These are phyloP conservation scores for Sphaerophoria rueppellii DNA, from an alignment of 2,888 invertebrate species.

Conservation along the genomic window DNA sequence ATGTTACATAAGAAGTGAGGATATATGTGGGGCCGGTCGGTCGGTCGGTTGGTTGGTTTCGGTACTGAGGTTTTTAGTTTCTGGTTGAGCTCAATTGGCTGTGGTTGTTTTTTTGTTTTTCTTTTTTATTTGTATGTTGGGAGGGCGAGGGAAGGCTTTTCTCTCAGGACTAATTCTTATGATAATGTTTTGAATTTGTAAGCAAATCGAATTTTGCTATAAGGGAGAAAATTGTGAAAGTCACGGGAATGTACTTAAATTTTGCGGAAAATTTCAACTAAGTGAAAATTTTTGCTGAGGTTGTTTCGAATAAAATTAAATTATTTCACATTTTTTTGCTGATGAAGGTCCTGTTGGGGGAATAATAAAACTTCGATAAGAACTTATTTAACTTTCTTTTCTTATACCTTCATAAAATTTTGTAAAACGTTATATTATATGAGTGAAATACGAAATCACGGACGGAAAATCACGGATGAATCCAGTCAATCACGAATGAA, in stretches of 20 bases:
- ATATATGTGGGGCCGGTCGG: neutral
- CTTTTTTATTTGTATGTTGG: constrained; percentile 2
- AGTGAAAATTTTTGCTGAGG: constrained; percentile 65
- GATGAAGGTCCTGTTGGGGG: neutral
- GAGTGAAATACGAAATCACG: no score
- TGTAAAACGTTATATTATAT: no score
- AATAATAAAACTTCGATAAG: neutral
- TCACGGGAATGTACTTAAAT: constrained; percentile 57
- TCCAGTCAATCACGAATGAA: no score
- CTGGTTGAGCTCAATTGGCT: constrained; percentile 45
- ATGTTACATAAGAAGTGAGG: neutral
- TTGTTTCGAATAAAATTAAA: constrained; percentile 29
- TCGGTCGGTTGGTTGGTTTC: neutral
- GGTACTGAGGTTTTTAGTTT: constrained; percentile 39
- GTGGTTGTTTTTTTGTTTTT: constrained; percentile 21
- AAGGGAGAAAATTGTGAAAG: constrained; percentile 50
- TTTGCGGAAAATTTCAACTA: constrained; percentile 60
- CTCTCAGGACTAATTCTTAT: constrained; percentile 64
- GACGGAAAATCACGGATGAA: no score
- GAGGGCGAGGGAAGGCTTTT: neutral
- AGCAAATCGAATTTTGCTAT: constrained; percentile 10
- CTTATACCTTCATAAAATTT: no score
- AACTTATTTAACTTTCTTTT: neutral
- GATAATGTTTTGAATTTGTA: constrained; percentile 55
- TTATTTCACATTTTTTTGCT: neutral